phyloP scores from a whole-genome alignment of 2,113 vertebrate species.

The Hippolais icterina region DNA sequence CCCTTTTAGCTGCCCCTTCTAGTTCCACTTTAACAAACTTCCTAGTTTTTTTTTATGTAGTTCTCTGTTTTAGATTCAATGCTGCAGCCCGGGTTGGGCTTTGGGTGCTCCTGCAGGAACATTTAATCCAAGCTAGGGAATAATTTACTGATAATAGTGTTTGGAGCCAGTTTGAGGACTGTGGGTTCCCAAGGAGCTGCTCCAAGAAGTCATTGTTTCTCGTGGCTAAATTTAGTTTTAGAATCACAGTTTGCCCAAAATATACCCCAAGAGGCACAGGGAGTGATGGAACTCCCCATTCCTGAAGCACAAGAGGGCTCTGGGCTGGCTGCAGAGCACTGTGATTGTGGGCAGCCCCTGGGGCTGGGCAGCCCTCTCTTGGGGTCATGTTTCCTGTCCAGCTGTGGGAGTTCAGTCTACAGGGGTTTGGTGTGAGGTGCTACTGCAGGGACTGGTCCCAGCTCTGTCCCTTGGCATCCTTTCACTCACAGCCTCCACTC shows the following conservation, averaged over 20 bases:
- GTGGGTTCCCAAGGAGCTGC: slow-evolving; percentile 34
- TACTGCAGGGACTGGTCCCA: background rate
- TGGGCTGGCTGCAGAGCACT: background rate
- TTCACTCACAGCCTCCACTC: background rate
- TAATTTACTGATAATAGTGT: background rate
- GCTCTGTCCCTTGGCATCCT: fast-evolving
- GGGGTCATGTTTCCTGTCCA: background rate
- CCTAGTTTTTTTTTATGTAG: background rate
- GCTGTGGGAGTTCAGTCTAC: background rate
- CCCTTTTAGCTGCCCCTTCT: background rate
- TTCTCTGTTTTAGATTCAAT: background rate
- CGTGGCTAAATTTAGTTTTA: slow-evolving; percentile 38
- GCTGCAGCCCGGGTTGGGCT: background rate
- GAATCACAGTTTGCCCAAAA: slow-evolving; percentile 12
- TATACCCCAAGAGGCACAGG: background rate
- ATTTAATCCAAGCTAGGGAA: background rate
- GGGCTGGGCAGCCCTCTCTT: background rate
- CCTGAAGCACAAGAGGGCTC: fast-evolving
- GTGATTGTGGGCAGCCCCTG: background rate
- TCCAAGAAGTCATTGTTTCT: slow-evolving; percentile 14
- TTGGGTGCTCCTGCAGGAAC: background rate
- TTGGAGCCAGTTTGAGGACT: background rate
- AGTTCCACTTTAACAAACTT: slow-evolving; percentile 47
- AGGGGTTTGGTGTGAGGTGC: background rate
- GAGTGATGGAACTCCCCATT: background rate